Base-by-base conservation (phyloP, 2,113 vertebrate genomes). In the Upupa epops region DNA sequence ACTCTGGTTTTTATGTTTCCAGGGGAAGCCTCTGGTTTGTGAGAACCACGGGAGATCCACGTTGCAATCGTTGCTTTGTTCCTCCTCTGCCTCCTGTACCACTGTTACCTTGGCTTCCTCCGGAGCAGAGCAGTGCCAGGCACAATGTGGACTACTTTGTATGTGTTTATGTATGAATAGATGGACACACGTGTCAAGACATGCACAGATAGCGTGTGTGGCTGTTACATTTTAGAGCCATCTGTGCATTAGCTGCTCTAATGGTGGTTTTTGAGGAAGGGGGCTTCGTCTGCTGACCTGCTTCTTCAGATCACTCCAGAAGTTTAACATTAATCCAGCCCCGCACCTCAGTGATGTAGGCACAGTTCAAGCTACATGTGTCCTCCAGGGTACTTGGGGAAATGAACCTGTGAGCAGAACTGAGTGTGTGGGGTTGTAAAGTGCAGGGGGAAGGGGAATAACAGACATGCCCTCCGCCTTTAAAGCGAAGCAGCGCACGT, bases 11-110 rank as follows among this genome's bases (percentile, higher is more conserved):
- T 88, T 69, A 68, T 45, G 49, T 86, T 90, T 94, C 54, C 74
- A 92, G 32, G 60, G 58, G 58, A 89, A 90, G 68, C 36, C 61
- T 90, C 74, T 86, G 86, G n/a, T 80, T 83, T 81, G 73, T 86
- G 61, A 90, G 69, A n/a, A n/a, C n/a, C n/a, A 28, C 73, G 69
- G 29, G 5, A 78, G 61, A 88, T 90, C 18, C 21, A 40, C 31
- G 16, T 72, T 91, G 91, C 77, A 86, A 86, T 64, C 90, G 52
- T 52, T 66, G 37, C 60, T 80, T n/a, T 18, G 2, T 37, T 75
- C 7, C 17, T 8, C 22, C 45, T 15, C 25, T 6, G 24, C 15
- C 51, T 34, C 59, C 29, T 12, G 16, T 79, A 80, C 64, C 20
- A 32, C 74, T 87, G 86, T 77, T 65, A 45, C 54, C 25, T 78